phyloP scores from a whole-genome alignment of 2,888 invertebrate genomes.

The Halocaridina rubra region DNA sequence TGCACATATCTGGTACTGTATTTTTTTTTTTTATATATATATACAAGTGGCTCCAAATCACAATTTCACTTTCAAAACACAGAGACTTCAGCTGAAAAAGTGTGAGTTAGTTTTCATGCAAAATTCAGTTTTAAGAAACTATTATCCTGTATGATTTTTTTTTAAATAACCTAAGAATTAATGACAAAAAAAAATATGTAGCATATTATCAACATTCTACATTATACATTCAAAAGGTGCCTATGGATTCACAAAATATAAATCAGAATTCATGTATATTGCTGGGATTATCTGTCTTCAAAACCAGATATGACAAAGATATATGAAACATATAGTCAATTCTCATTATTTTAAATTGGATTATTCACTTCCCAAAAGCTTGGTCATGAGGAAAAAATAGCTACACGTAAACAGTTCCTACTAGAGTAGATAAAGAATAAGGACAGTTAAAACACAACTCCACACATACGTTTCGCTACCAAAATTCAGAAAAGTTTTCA shows the following conservation, averaged over 20 bases:
- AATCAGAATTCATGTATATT: too few species aligned
- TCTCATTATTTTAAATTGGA: neutral
- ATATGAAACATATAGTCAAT: neutral
- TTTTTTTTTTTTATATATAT: too few species aligned
- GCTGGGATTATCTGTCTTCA: too few species aligned
- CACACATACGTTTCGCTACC: too few species aligned
- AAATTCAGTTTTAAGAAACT: constrained; percentile 43
- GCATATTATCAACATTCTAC: neutral
- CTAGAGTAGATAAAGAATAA: too few species aligned
- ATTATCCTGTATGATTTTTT: neutral
- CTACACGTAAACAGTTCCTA: too few species aligned
- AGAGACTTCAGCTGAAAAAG: constrained; percentile 57
- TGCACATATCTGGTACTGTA: constrained; percentile 38
- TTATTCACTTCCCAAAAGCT: too few species aligned
- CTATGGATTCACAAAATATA: neutral
- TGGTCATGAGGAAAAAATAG: too few species aligned
- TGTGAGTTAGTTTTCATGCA: constrained; percentile 59
- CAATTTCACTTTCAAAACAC: constrained; percentile 54
- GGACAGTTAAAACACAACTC: too few species aligned
- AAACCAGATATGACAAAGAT: too few species aligned
- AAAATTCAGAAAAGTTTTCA: too few species aligned
- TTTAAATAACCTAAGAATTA: constrained; percentile 38
- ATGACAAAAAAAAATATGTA: constrained; percentile 14
- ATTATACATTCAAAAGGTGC: neutral
- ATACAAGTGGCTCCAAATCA: constrained; percentile 39